Base-by-base conservation (phyloP, 1,140 invertebrate genomes). In the Lepidurus couesii region DNA sequence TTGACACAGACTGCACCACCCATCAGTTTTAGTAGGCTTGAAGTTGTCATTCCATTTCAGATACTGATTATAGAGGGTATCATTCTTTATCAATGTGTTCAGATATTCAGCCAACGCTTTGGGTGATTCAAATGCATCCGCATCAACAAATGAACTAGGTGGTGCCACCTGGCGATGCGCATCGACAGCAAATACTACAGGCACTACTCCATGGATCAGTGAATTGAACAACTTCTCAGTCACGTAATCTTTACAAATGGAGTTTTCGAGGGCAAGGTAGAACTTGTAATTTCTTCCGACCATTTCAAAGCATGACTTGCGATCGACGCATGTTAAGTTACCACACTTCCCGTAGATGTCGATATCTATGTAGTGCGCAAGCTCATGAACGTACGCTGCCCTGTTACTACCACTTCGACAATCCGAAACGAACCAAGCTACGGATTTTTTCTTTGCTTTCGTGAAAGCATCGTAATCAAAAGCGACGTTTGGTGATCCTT, bases 111-210 rank as follows among this genome's bases (percentile, higher is more conserved):
- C 43, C 73, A 77, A 81, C 4, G 82, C 79, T 79, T 84, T 81
- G 3, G 87, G 85, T 7, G 83, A 84, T 7, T 85, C 80, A 79
- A 88, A 90, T 75, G 88, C 85, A n/a, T 85, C 83, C 2, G 82
- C 86, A 80, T 86, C 82, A 75, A 86, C 85, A 79, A 78, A 86
- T 8, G 84, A 84, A 74, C 82, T 78, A 2, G 83, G 81, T 3
- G 85, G 86, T 1, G 82, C 81, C 11, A 83, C 26, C 10, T 44
- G 11, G 2, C 45, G 83, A 76, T 83, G 91, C 83, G 88, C 87
- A 7, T 81, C 80, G 8, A 79, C 76, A 10, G 81, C 81, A 65
- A 79, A 81, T 13, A 82, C 81, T 81, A 82, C 83, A 45, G 75
- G 84, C 78, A 76, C 81, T 82, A 47, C 80, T 24, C 9, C 75